Conservation (phyloP, 2,888 invertebrate species). For the Fissipunctia ypsillon region DNA sequence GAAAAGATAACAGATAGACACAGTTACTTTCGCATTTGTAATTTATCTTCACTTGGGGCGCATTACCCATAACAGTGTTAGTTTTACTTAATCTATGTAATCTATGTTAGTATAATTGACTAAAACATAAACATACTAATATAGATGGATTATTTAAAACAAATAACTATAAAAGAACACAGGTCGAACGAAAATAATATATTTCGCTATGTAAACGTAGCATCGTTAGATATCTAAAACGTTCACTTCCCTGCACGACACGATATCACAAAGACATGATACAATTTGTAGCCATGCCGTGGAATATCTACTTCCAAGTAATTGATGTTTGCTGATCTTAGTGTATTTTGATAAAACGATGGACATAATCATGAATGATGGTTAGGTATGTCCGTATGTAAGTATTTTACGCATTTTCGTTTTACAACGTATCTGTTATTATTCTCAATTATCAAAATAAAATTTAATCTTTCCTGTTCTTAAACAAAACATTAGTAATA, state of each 20-base stretch:
- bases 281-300: slow-evolving; percentile 29
- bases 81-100: neutral
- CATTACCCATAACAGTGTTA: neutral
- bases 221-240: slow-evolving; percentile 25
- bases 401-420: neutral
- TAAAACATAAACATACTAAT: neutral
- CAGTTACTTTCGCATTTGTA: neutral
- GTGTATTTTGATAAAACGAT: slow-evolving; percentile 35
- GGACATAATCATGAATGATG: slow-evolving; percentile 3
- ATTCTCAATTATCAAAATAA: slow-evolving; percentile 3
- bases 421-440: neutral
- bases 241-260: slow-evolving; percentile 19
- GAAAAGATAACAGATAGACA: neutral
- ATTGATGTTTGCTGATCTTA: slow-evolving; percentile 37
- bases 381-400: neutral
- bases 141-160: neutral
- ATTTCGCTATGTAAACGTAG: neutral
- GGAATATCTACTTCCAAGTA: slow-evolving; percentile 38
- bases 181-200: slow-evolving; percentile 6
- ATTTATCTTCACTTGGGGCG: neutral
- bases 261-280: slow-evolving; percentile 27
- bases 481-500: neutral
- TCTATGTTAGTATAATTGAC: neutral
- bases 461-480: neutral
- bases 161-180: neutral